Conservation (phyloP, 92 coral and sea anemone species). For the Actinostola sp. region DNA sequence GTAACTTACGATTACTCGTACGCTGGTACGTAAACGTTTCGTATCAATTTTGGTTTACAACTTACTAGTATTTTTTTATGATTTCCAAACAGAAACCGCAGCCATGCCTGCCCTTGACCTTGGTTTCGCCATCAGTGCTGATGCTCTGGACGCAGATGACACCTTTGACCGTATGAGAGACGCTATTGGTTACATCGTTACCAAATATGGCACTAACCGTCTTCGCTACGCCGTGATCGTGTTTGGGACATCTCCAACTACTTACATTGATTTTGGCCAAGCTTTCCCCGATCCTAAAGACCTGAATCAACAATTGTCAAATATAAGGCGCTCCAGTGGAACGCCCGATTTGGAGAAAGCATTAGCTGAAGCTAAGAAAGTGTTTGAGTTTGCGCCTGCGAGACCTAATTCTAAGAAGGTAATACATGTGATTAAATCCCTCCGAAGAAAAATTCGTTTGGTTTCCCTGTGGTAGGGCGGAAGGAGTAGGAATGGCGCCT, state of each 20-base stretch:
- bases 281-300: slow-evolving; percentile 52
- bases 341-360: slow-evolving; percentile 63
- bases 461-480: no score
- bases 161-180: slow-evolving; percentile 61
- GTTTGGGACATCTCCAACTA: slow-evolving; percentile 58
- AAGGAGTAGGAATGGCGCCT: no score
- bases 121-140: slow-evolving; percentile 70
- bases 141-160: slow-evolving; percentile 47
- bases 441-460: no score
- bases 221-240: slow-evolving; percentile 75
- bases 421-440: no score
- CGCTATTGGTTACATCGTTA: slow-evolving; percentile 52
- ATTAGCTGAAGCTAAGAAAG: slow-evolving; percentile 53
- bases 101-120: slow-evolving; percentile 60
- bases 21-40: no score
- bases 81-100: slow-evolving; percentile 25
- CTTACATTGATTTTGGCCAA: slow-evolving; percentile 42
- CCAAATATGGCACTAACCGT: slow-evolving; percentile 58
- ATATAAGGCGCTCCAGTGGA: slow-evolving; percentile 49
- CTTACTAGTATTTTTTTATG: no score
- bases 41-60: neutral
- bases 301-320: slow-evolving; percentile 37
- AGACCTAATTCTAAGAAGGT: slow-evolving; percentile 71
- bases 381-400: slow-evolving; percentile 55
- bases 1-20: no score